These are phyloP conservation scores for Tipula helvola DNA, from an alignment of 2,888 invertebrate genomes.

Conservation along the genomic window DNA sequence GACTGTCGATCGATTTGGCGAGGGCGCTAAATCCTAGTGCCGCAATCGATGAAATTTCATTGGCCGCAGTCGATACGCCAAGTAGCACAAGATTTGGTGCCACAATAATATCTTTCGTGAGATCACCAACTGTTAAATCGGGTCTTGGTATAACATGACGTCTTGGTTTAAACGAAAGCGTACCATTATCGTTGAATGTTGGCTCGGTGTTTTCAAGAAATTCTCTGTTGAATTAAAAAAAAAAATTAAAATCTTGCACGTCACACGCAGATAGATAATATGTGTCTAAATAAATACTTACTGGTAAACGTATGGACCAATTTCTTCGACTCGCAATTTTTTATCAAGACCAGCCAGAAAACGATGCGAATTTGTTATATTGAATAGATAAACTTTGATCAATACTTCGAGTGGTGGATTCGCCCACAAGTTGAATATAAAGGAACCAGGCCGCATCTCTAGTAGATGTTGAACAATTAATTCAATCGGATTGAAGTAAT, in stretches of 20 bases:
- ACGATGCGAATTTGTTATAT: constrained; percentile 61
- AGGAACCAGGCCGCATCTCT: constrained; percentile 39
- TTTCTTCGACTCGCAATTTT: constrained; percentile 54
- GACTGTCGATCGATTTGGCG: constrained; percentile 40
- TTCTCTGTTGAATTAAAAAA: constrained; percentile 44
- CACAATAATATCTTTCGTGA: constrained; percentile 43
- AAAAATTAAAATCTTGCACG: not conserved
- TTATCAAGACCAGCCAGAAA: constrained; percentile 50
- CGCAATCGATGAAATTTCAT: constrained; percentile 31
- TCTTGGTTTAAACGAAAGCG: constrained; percentile 50
- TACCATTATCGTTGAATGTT: constrained; percentile 49
- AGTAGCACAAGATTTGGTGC: constrained; percentile 53
- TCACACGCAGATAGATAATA: not conserved
- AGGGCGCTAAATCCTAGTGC: constrained; percentile 49
- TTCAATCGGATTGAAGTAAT: constrained; percentile 26
- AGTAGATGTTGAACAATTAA: constrained; percentile 28
- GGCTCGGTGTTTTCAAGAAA: constrained; percentile 51
- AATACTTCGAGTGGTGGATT: constrained; percentile 53
- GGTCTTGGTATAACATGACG: constrained; percentile 45
- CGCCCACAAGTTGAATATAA: constrained; percentile 48
- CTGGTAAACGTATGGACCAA: constrained; percentile 77
- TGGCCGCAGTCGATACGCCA: constrained; percentile 29
- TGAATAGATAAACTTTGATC: constrained; percentile 58
- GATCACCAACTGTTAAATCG: constrained; percentile 53
- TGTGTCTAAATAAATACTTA: constrained; percentile 27